Evolutionary conservation across 1,140 invertebrate species (phyloP), one percentile per base, ranked within the genome.

Genomic region (Antheraea pernyi): DNA sequence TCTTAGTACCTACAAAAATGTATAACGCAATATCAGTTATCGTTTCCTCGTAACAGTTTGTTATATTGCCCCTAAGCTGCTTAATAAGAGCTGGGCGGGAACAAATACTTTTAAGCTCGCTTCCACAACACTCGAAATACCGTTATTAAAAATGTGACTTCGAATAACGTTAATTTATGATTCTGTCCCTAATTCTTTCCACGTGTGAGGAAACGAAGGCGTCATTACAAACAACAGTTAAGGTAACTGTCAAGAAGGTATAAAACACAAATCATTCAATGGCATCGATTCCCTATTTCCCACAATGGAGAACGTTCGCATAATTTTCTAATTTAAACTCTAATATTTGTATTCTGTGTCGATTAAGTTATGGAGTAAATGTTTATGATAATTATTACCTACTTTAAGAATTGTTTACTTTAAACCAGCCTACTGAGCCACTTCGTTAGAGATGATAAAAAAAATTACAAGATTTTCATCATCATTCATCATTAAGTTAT

Each of bases 291-390:
- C 46, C 46, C 46, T 53, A 53, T 13, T 67, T 67, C 30, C 22
- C 65, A 67, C 53, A 67, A 30, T 59, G 13, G 30, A 48, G 22
- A 39, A 69, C 42, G 67, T 22, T 39, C 71, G 69, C 61, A 71
- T 72, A 70, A 76, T 74, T 75, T 71, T 70, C 71, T 61, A 65
- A 68, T 73, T 53, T 53, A 67, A 63, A 72, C 18, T 69, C 61
- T 30, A 67, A 64, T 70, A 70, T 72, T 65, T 62, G 62, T 53
- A 62, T 76, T 64, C 53, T 67, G 69, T 62, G 39, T 69, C 59
- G 19, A 72, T 76, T 62, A 71, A 9, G 39, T 42, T 42, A 42
- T 42, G 39, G 7, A 42, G 7, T 42, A 42, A 30, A 30, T 30
- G 22, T 30, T 30, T 2, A 2, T 30, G 22, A 30, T 30, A 30